Base-by-base conservation (phyloP, 2,888 invertebrate species). In the Erannis defoliaria region DNA sequence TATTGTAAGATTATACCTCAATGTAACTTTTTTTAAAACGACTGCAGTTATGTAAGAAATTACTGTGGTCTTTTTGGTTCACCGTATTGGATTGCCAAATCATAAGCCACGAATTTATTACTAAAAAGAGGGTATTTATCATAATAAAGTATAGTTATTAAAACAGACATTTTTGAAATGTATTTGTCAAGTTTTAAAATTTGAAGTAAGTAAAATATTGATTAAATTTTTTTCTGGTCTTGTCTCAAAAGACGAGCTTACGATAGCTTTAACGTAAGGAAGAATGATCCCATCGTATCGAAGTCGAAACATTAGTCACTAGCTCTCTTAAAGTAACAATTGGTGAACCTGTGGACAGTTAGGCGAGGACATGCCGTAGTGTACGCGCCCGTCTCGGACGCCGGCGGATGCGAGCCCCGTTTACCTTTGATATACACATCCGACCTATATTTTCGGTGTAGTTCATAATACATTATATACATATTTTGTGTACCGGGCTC, bases 251-350 rank as follows among this genome's bases (percentile, higher is more conserved):
- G 64, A 42, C 64, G 61, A 65, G 61, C 64, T 65, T 57, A 53
- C 66, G 70, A 74, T 81, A 84, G 90, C 90, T 90, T 90, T 90
- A 90, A 89, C 82, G 78, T 83, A 78, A 73, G 71, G 78, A 76
- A 73, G 73, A 83, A 82, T 82, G 78, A 85, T 89, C 90, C 90
- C 90, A 90, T 87, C 90, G 90, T 80, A 78, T 76, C 74, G 70
- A 80, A 85, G 84, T 87, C 85, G 86, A 81, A 83, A 77, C 72
- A 74, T 73, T 87, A 87, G 88, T 88, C 85, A 85, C 83, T 86
- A 88, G 87, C 85, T 88, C 86, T 87, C 84, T 86, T 80, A 73
- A 70, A 69, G 63, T 68, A 70, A 54, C 62, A 49, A 70, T 62
- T 69, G 70, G 72, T 73, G 70, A 66, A 48, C 55, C 50, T 26